A percentile compares a stretch with the other conserved stretches of the same genome.
Evolutionary conservation across 2,113 vertebrate genomes (phyloP).

Genomic region (Serilophus lunatus): DNA sequence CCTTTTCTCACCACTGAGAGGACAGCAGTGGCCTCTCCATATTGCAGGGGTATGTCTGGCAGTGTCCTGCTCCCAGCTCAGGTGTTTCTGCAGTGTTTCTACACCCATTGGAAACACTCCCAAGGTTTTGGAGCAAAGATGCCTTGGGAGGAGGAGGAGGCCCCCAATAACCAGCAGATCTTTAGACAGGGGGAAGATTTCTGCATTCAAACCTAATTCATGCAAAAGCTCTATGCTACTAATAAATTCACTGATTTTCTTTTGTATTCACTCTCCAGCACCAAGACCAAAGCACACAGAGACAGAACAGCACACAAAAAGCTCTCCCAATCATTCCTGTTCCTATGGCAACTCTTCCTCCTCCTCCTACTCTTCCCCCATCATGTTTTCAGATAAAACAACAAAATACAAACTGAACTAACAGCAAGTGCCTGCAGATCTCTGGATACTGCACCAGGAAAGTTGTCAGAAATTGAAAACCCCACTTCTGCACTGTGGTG

Average conservation of each 20-base stretch:
- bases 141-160: neutral
- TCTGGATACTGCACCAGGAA: neutral
- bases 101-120: neutral
- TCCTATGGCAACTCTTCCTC: slow-evolving; percentile 61
- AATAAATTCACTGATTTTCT: neutral
- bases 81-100: neutral
- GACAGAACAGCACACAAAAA: neutral
- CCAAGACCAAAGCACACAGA: neutral
- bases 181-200: neutral
- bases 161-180: neutral
- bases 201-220: neutral
- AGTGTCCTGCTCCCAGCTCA: neutral
- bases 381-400: slow-evolving; percentile 42
- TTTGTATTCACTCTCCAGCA: neutral
- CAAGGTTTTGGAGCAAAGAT: neutral
- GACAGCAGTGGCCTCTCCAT: neutral
- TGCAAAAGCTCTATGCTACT: neutral
- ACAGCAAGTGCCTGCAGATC: neutral
- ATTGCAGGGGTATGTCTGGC: fast-evolving
- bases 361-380: slow-evolving; percentile 37
- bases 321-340: slow-evolving; percentile 32
- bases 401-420: slow-evolving; percentile 37
- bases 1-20: neutral
- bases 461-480: neutral
- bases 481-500: neutral